These are phyloP conservation scores for Neoscelio sp. DNA, from an alignment of 2,888 invertebrate species.

Conservation along the genomic window DNA sequence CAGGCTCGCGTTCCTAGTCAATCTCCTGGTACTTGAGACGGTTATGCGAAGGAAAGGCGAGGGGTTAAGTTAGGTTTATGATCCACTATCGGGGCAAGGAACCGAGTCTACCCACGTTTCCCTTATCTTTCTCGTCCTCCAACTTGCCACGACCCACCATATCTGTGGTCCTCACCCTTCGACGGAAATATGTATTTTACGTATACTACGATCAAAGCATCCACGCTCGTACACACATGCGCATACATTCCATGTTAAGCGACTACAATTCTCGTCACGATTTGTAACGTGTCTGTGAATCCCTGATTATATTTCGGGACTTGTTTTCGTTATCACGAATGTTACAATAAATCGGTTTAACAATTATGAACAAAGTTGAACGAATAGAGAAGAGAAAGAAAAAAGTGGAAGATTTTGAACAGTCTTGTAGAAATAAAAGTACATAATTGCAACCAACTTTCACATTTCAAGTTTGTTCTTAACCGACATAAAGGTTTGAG, in stretches of 20 bases:
- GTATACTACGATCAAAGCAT: slow-evolving; percentile 5
- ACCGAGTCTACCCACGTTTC: slow-evolving; percentile 80
- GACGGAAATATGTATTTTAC: slow-evolving; percentile 52
- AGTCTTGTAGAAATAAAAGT: no score
- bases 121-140: slow-evolving; percentile 76
- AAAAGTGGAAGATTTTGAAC: no score
- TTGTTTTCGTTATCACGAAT: slow-evolving; percentile 21
- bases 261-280: slow-evolving; percentile 45
- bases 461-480: no score
- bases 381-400: no score
- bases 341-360: neutral
- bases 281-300: slow-evolving; percentile 41
- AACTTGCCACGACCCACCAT: slow-evolving; percentile 28
- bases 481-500: no score
- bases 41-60: slow-evolving; percentile 67
- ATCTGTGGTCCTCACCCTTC: slow-evolving; percentile 42
- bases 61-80: slow-evolving; percentile 76
- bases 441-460: no score
- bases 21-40: slow-evolving; percentile 48
- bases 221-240: neutral
- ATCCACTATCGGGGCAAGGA: slow-evolving; percentile 77
- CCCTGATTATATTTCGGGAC: slow-evolving; percentile 26
- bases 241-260: slow-evolving; percentile 3
- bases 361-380: slow-evolving; percentile 23
- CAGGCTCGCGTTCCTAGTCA: slow-evolving; percentile 36